A percentile compares a stretch with the other conserved stretches of the same genome.
These are phyloP conservation scores for Lordiphosa collinella DNA, from an alignment of 1,140 invertebrate genomes.

Conservation along the genomic window DNA sequence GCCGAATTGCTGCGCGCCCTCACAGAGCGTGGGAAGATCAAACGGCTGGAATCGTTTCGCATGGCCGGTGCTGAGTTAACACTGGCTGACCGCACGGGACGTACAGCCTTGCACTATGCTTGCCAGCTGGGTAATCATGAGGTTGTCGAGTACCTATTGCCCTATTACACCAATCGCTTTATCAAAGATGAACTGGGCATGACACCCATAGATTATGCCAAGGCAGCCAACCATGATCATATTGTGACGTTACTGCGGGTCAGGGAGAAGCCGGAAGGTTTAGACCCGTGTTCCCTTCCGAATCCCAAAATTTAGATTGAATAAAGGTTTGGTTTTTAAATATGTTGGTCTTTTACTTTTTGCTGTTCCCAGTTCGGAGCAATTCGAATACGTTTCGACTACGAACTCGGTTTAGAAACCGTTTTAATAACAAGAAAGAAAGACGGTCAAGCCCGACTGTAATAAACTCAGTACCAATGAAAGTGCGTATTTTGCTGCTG, in stretches of 20 bases:
- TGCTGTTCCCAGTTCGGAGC: too few species aligned
- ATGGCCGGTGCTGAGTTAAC: constrained; percentile 84
- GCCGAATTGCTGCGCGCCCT: constrained; percentile 83
- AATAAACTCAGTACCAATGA: too few species aligned
- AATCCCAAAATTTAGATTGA: too few species aligned
- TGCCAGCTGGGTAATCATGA: constrained; percentile 79
- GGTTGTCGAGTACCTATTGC: constrained; percentile 79
- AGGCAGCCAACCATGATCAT: constrained; percentile 40
- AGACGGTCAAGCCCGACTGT: too few species aligned
- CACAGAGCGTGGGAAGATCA: constrained; percentile 81
- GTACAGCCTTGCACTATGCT: constrained; percentile 84
- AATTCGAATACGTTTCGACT: too few species aligned
- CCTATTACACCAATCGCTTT: constrained; percentile 69
- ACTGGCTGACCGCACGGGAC: constrained; percentile 81
- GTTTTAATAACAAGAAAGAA: too few species aligned
- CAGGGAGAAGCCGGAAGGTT: constrained; percentile 8
- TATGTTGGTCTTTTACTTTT: too few species aligned
- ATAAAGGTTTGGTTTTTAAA: too few species aligned
- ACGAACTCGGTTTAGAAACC: too few species aligned
- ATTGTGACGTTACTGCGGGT: constrained; percentile 33
- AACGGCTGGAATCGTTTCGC: constrained; percentile 82
- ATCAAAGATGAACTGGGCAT: constrained; percentile 80
- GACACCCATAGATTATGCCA: constrained; percentile 80
- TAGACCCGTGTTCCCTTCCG: constrained; percentile 2
- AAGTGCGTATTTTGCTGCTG: too few species aligned